Conservation (phyloP, 2,113 vertebrate species). For the Muscicapa adusta region DNA sequence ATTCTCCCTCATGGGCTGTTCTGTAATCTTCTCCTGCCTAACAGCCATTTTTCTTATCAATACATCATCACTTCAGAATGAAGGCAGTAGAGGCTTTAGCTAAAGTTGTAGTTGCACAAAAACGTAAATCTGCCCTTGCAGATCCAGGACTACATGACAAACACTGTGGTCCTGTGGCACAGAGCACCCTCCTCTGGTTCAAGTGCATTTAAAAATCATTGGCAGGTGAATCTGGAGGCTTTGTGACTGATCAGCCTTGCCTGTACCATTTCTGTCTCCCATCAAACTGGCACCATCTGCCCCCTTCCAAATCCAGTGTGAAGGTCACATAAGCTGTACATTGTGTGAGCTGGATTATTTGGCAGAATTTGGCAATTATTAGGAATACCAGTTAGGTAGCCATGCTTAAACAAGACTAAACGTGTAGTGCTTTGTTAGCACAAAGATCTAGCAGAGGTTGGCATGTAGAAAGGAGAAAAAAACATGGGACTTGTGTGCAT, state of each 20-base stretch:
- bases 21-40: conserved; percentile 16
- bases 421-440: background rate
- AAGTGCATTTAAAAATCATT: background rate
- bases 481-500: background rate
- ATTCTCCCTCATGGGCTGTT: conserved; percentile 24
- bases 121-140: background rate
- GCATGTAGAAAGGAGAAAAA: background rate
- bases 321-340: background rate
- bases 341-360: background rate
- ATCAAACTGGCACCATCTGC: background rate
- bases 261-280: background rate
- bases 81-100: conserved; percentile 18
- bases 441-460: background rate
- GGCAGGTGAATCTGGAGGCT: background rate
- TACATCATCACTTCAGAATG: background rate
- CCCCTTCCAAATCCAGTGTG: background rate
- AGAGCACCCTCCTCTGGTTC: background rate
- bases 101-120: background rate
- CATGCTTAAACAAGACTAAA: background rate
- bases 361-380: background rate
- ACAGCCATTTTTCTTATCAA: conserved; percentile 3
- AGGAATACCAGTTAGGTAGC: background rate
- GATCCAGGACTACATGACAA: background rate
- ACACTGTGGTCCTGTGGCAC: background rate
- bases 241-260: background rate